Percentiles rank a stretch among this genome's conserved stretches.
phyloP scores from a whole-genome alignment of 37 sponge, comb jelly and placozoan genomes.

The Crambe crambe region DNA sequence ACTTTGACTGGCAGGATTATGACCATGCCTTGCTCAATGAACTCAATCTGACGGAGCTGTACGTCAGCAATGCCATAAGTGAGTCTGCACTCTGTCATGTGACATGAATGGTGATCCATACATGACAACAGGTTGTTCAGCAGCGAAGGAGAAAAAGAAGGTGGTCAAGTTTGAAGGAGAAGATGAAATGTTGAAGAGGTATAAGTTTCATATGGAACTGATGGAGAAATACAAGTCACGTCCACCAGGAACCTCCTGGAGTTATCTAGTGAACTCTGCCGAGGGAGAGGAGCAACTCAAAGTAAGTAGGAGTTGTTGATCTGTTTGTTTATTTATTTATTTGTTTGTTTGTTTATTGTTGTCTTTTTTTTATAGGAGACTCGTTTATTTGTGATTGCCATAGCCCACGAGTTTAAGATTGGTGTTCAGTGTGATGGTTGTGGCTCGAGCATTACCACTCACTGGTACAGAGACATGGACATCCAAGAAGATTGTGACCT shows the following conservation, averaged over 20 bases:
- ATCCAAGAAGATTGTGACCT: conserved; percentile 45
- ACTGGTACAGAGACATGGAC: conserved; percentile 67
- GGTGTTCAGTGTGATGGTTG: conserved; percentile 68
- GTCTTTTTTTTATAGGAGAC: conserved; percentile 22
- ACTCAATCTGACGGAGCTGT: conserved; percentile 68
- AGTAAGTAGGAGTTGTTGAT: not conserved
- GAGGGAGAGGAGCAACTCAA: not conserved
- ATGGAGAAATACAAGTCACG: conserved; percentile 21
- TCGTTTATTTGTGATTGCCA: conserved; percentile 36
- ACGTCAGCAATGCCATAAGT: conserved; percentile 63
- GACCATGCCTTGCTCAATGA: conserved; percentile 71
- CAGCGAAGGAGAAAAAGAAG: conserved; percentile 3
- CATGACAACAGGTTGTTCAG: conserved; percentile 7
- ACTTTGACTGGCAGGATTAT: conserved; percentile 85
- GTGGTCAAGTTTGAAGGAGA: conserved; percentile 60
- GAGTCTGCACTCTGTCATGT: not conserved
- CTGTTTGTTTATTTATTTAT: not conserved
- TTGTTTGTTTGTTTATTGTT: not conserved
- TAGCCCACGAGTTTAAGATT: not conserved
- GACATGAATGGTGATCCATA: not conserved
- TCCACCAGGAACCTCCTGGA: not conserved
- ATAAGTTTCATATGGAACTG: conserved; percentile 49
- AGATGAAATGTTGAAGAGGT: conserved; percentile 66
- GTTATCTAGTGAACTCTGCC: not conserved
- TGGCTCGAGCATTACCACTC: conserved; percentile 7